Evolutionary conservation across 2,888 invertebrate species (phyloP), one percentile per base, ranked within the genome.

Genomic region (Aphodius sticticus): DNA sequence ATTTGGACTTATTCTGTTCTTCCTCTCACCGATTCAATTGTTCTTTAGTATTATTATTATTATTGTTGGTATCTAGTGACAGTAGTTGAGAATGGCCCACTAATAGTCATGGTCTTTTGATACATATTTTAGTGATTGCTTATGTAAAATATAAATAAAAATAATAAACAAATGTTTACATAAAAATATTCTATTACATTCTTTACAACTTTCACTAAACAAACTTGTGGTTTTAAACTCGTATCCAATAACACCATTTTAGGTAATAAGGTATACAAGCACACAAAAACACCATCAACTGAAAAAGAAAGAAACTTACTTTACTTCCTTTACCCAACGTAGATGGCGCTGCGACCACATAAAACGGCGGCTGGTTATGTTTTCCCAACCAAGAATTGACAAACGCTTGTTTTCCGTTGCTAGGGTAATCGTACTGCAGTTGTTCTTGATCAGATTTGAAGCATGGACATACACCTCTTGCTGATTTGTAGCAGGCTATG

Each of bases 331-430:
- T 82, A 70, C 84, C 83, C 7, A 83, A 80, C 53, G 79, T 82
- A 6, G 84, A 81, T 6, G 85, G 82, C 0, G 87, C 84, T 76
- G 88, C 88, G 14, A 88, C 87, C 4, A 87, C 84, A 80, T 87
- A 88, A 69, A 86, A 83, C 26, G 87, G 88, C 53, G 89, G 87
- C 16, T 84, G 83, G 38, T 82, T 85, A 69, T 88, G 91, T 81
- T 91, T 91, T 7, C 92, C 92, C 83, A 92, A 87, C 92, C 92
- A 92, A 26, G 91, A 91, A 80, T 89, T 90, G 82, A 92, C 92
- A 81, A 92, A 87, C 84, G 91, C 91, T 86, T 92, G 80, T 72
- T 78, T 80, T 26, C 76, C 77, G 26, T 36, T 77, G 12, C 72
- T 38, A 16, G 76, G 38, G 37, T 78, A 77, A 37, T 80, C 80